Conservation (phyloP, 2,113 vertebrate genomes). For the Ctenomys sociabilis region DNA sequence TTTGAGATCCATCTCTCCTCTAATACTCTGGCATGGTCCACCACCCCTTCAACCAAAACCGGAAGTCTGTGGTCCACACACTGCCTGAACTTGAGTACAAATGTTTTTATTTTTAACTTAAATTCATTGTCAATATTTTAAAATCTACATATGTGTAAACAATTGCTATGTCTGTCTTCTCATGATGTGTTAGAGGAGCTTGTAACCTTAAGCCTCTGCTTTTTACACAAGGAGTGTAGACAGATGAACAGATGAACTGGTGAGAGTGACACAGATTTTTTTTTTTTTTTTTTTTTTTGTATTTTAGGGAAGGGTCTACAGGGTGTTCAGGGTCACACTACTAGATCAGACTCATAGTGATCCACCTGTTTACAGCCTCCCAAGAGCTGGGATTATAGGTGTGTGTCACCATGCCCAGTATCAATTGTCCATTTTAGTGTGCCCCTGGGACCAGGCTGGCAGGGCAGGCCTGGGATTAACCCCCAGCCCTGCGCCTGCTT, state of each 20-base stretch:
- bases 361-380: too few species aligned
- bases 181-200: background rate
- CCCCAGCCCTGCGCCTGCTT: too few species aligned
- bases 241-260: too few species aligned
- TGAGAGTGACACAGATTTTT: background rate
- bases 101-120: background rate
- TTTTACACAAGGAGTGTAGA: fast-evolving
- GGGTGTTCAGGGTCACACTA: too few species aligned
- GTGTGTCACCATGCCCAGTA: too few species aligned
- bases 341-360: too few species aligned
- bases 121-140: background rate
- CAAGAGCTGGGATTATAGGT: too few species aligned
- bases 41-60: background rate
- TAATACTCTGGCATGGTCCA: background rate
- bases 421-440: too few species aligned
- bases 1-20: background rate
- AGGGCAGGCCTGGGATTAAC: too few species aligned
- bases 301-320: too few species aligned
- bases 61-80: background rate
- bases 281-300: too few species aligned
- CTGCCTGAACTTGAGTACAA: background rate
- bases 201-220: background rate
- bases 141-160: background rate
- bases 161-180: background rate
- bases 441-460: too few species aligned